Base-by-base conservation (phyloP, 2,888 invertebrate species). In the Pantelozetes paolii region DNA sequence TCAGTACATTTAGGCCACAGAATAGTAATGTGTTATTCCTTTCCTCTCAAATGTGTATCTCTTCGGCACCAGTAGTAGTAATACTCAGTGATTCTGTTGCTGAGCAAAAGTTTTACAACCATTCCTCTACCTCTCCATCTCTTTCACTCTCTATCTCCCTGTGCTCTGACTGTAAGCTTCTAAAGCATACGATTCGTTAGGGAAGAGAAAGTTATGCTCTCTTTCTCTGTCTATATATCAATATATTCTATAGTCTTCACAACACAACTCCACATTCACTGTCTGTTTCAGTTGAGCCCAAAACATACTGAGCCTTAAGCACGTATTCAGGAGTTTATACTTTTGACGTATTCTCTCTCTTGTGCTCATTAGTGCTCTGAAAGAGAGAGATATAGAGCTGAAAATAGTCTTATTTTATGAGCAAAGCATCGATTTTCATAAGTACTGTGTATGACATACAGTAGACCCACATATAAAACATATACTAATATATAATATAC, bases 151-250 rank as follows among this genome's bases (percentile, higher is more conserved):
- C 23, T 50, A 18, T 26, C 32, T 28, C 15, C n/a, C 73, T 42
- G 9, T 20, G 23, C 20, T 28, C 45, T 42, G 13, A 36, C n/a
- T n/a, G n/a, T n/a, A n/a, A n/a, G n/a, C n/a, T n/a, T n/a, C n/a
- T n/a, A 18, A 3, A 30, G 67, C 42, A 57, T 69, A 36, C 45
- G 40, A 26, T 67, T 50, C 45, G 64, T 75, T 74, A 64, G 64
- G 32, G 64, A 64, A 57, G 57, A 57, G 57, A 57, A 57, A 57
- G 57, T 57, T 57, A 57, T 26, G 5, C 20, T 28, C 57, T 11
- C 57, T 57, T 57, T 57, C 28, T 23, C 8, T n/a, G n/a, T n/a
- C n/a, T 50, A 15, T 50, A n/a, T 50, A n/a, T 20, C 13, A 45
- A 45, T 2, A 45, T 20, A 50, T n/a, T n/a, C 6, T 8, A 50